These are phyloP conservation scores for Leptonema lineaticorne DNA, from an alignment of 1,140 invertebrate species.

Conservation along the genomic window DNA sequence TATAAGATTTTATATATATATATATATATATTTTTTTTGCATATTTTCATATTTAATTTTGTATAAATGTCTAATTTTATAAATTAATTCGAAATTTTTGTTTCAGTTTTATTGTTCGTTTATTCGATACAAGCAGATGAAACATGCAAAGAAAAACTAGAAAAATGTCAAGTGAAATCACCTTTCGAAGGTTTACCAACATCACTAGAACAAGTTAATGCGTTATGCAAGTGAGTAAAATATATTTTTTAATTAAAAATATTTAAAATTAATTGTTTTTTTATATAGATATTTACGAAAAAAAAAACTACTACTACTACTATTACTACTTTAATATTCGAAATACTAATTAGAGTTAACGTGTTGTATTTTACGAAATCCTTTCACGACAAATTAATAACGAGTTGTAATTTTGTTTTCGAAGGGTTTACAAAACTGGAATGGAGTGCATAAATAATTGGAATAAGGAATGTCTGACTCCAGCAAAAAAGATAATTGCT, in stretches of 20 bases:
- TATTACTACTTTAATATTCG: too few species aligned
- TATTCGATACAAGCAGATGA: slow-evolving; percentile 8
- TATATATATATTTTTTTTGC: background rate
- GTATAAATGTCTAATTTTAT: background rate
- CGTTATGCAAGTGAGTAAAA: slow-evolving; percentile 34
- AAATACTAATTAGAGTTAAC: too few species aligned
- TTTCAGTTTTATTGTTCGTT: slow-evolving; percentile 8
- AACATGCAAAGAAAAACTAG: slow-evolving; percentile 33
- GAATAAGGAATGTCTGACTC: slow-evolving; percentile 33
- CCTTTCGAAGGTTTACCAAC: slow-evolving; percentile 30
- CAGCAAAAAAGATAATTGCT: slow-evolving; percentile 20
- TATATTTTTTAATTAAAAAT: too few species aligned
- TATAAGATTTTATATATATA: background rate
- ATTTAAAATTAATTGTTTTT: too few species aligned
- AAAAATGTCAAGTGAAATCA: slow-evolving; percentile 21
- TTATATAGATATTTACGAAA: too few species aligned
- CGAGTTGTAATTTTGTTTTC: too few species aligned
- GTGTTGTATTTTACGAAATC: too few species aligned
- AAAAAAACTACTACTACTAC: too few species aligned
- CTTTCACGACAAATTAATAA: too few species aligned
- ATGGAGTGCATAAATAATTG: slow-evolving; percentile 38
- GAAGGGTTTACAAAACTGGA: slow-evolving; percentile 34
- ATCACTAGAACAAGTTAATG: slow-evolving; percentile 21
- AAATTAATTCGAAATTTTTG: background rate
- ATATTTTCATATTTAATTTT: background rate